Base-by-base conservation (phyloP, 2,113 vertebrate genomes). In the Hirundichthys speculiger region DNA sequence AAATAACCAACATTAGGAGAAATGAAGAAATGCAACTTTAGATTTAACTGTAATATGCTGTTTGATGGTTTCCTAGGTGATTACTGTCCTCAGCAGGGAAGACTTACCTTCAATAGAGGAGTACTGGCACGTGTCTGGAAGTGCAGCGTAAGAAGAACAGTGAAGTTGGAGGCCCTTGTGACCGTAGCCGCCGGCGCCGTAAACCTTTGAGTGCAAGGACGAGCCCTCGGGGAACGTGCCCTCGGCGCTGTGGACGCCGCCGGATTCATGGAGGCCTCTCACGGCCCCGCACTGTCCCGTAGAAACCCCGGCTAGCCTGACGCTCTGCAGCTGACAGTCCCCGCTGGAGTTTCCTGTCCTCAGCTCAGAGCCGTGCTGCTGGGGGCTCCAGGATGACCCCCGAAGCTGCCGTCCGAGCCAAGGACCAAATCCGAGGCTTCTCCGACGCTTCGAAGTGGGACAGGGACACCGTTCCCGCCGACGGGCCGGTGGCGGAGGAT, bases 371-470 rank as follows among this genome's bases (percentile, higher is more conserved):
- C 75, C 40, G 0, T 88, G 82, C 18, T 92, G 77, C 39, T 93
- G 79, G 4, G 87, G 59, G 27, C 88, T 83, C n/a, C 64, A 92
- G 80, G 5, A 91, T 74, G 19, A 91, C 85, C 20, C 86, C 91
- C 6, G 93, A 88, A 14, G 91, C 94, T 0, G 95, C 97, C 0
- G 96, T 98, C 46, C 92, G 95, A 13, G 96, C 97, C 77, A 98
- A 87, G 0, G 96, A 99, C 97, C 97, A 99, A 89, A 98, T 98
- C 78, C 94, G 88, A 14, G 96, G 94, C 72, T 96, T 97, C 72
- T 95, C 94, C 2, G 89, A 63, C 7, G 83, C 59, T 18, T 94
- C 92, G 55, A 94, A 95, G 56, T 92, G 92, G 52, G 91, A 91
- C 42, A 89, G 73, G 57, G 90, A 79, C 55, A 86, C 41, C 0